Evolutionary conservation across 2,113 vertebrate species (phyloP), one percentile per base, ranked within the genome.

Genomic region (Aegithalos caudatus): DNA sequence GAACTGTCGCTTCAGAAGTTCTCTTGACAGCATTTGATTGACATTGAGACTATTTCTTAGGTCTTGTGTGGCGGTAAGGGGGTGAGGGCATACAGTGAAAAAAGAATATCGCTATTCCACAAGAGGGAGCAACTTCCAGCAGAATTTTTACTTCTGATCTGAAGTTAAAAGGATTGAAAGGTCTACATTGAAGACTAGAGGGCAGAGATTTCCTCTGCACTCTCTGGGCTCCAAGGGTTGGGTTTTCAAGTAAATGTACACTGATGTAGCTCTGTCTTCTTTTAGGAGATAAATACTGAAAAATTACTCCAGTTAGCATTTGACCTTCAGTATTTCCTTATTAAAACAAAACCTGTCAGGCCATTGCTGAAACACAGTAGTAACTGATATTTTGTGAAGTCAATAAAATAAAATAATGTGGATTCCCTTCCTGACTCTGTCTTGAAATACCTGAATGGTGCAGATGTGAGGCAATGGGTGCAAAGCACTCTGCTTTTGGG

Each of bases 121-220:
- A 71, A 96, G 92, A 88, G 88, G 90, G 82, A 92, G 90, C 82
- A 93, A 66, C 14, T 37, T 81, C 10, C 57, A 78, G 72, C 48
- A 74, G 56, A 73, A 47, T 48, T 7, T 54, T 21, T 24, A 7
- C 35, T 74, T 33, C 80, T 12, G 45, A 20, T 71, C 17, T 70
- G 25, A 20, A 58, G 10, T 57, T 81, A 50, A 31, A 71, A 78
- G 25, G n/a, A 47, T 69, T 35, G 33, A 69, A 85, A 90, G 29
- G 28, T 54, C 21, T 88, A 1, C 5, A 3, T 13, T 65, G 40
- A 79, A 86, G 62, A 73, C 37, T 35, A 47, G 47, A 77, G 33
- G 31, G 19, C 64, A 88, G 70, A 23, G 23, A 14, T 73, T 77
- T 80, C 38, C 18, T 72, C 15, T 76, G 37, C n/a, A 57, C 31